Conservation (phyloP, 2,888 invertebrate species). For the Patella caerulea region DNA sequence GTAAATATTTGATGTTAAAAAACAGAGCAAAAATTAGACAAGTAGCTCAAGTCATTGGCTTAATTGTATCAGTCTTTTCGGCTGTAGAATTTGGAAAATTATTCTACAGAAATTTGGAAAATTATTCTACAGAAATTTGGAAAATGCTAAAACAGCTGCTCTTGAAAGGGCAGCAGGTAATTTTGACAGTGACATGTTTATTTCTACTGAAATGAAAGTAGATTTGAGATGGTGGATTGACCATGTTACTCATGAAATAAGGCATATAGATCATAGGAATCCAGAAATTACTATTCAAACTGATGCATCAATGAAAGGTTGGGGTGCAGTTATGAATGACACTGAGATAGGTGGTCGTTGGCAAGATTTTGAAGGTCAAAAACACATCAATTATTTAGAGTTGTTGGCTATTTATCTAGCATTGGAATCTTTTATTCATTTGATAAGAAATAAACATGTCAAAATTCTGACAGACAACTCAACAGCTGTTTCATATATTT, state of each 20-base stretch:
- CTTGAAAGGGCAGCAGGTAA: not conserved
- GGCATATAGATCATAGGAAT: not conserved
- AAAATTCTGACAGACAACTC: not conserved
- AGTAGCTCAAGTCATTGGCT: not conserved
- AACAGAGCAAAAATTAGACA: too few relatives aligned
- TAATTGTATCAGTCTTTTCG: not conserved
- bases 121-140: not conserved
- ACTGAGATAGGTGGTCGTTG: not conserved
- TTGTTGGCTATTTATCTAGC: not conserved
- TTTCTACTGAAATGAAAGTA: not conserved
- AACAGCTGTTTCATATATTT: not conserved
- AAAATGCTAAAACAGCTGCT: too few relatives aligned
- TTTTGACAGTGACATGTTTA: not conserved
- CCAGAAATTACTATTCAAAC: not conserved
- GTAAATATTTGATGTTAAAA: too few relatives aligned
- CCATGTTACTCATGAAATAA: not conserved
- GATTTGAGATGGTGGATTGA: constrained; percentile 2
- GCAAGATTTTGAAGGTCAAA: not conserved
- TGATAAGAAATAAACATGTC: not conserved
- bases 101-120: not conserved
- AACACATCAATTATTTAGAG: not conserved
- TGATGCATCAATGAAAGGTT: not conserved
- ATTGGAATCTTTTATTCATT: not conserved
- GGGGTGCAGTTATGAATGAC: not conserved
- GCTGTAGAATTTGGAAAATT: not conserved